These are phyloP conservation scores for Orthonevra nobilis DNA, from an alignment of 2,888 invertebrate species.

Conservation along the genomic window DNA sequence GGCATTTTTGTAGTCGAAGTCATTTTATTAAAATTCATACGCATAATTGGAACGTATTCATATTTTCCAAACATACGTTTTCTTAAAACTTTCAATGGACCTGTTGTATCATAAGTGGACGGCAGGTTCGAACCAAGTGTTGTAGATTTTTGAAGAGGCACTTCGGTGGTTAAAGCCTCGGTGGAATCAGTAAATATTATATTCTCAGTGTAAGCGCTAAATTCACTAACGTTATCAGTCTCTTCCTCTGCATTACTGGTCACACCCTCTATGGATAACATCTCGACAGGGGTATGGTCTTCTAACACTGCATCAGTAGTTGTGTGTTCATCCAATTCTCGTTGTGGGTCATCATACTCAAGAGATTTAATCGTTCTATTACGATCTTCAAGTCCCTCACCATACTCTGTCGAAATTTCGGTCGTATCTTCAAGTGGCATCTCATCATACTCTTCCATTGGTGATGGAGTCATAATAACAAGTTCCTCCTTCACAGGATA, in stretches of 20 bases:
- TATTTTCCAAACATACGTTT: conserved; percentile 18
- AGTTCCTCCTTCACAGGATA: conserved; percentile 21
- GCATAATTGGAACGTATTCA: conserved; percentile 5
- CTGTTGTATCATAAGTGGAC: conserved; percentile 6
- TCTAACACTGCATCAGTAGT: neutral
- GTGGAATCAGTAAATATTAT: no score
- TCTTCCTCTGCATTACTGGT: no score
- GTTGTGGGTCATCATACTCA: neutral
- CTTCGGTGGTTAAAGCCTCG: neutral
- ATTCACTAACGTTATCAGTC: no score
- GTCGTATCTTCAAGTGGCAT: neutral
- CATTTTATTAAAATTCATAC: no score
- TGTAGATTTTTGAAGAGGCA: neutral
- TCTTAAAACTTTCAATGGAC: conserved; percentile 16
- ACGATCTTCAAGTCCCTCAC: neutral
- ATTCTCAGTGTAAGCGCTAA: no score
- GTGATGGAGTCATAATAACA: conserved; percentile 22
- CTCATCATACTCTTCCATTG: neutral
- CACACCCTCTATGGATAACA: no score
- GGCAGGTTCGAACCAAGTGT: neutral
- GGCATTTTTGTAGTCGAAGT: no score
- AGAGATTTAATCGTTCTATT: neutral
- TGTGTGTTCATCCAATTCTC: neutral
- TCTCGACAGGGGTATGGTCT: no score
- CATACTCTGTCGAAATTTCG: neutral